These are phyloP conservation scores for Drosophila chauvacae DNA, from an alignment of 1,140 invertebrate genomes.

Conservation along the genomic window DNA sequence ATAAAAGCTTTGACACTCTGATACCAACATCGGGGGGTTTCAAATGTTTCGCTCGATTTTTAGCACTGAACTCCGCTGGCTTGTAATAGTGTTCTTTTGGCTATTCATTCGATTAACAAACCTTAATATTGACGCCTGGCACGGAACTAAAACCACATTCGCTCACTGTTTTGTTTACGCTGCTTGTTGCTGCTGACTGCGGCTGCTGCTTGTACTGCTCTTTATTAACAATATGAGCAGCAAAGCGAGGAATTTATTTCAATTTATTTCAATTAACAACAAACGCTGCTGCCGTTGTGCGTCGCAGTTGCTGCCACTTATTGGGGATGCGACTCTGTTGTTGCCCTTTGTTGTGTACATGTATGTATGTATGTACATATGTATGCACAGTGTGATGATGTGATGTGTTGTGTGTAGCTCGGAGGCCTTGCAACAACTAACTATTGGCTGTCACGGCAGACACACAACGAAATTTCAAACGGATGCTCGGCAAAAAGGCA, in stretches of 20 bases:
- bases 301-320: conserved; percentile 62
- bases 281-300: conserved; percentile 32
- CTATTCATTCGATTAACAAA: conserved; percentile 1
- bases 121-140: conserved; percentile 6
- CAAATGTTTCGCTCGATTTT: not conserved
- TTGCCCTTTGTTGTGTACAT: conserved; percentile 43
- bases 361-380: not conserved
- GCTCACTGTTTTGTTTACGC: conserved; percentile 53
- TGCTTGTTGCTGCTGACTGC: conserved; percentile 24
- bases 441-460: conserved; percentile 63
- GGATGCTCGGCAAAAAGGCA: conserved; percentile 53
- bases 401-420: conserved; percentile 62
- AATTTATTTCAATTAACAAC: conserved; percentile 83
- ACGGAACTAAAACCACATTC: conserved; percentile 26
- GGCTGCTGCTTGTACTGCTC: conserved; percentile 37
- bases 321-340: conserved; percentile 48
- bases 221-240: conserved; percentile 81
- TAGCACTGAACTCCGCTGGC: not conserved
- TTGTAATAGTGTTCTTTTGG: not conserved
- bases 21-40: conserved; percentile 18
- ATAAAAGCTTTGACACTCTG: conserved; percentile 18
- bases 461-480: conserved; percentile 59
- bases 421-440: conserved; percentile 78
- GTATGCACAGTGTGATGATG: not conserved
- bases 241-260: conserved; percentile 78